A percentile compares a stretch with the other conserved stretches of the same genome.
phyloP scores from a whole-genome alignment of 2,113 vertebrate genomes.

The Leucopternis melanops region DNA sequence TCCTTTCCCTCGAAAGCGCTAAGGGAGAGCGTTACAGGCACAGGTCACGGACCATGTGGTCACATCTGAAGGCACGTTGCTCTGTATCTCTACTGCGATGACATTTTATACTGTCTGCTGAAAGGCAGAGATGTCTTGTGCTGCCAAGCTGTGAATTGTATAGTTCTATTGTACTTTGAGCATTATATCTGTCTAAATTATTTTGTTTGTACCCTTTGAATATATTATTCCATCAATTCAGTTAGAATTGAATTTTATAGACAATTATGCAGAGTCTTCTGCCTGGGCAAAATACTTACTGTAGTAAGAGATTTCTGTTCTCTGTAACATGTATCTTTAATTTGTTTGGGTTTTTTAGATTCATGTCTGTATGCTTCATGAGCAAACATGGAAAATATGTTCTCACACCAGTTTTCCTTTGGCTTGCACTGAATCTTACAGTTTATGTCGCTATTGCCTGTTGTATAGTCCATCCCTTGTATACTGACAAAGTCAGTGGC shows the following conservation, averaged over 20 bases:
- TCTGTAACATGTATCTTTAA: conserved; percentile 77
- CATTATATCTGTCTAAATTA: conserved; percentile 67
- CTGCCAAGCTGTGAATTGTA: conserved; percentile 82
- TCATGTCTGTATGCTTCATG: conserved; percentile 69
- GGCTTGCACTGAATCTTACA: conserved; percentile 69
- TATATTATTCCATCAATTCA: conserved; percentile 82
- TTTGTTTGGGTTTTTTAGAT: conserved; percentile 71
- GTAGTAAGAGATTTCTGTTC: conserved; percentile 88
- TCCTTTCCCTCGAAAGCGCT: background rate
- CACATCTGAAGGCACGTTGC: background rate
- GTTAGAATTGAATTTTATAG: conserved; percentile 88
- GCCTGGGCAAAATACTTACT: conserved; percentile 78
- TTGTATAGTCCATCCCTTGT: conserved; percentile 71
- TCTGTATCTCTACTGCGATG: background rate
- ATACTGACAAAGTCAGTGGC: conserved; percentile 77
- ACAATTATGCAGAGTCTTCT: conserved; percentile 82
- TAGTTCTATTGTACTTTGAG: conserved; percentile 70
- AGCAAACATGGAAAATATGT: conserved; percentile 69
- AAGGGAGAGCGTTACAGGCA: background rate
- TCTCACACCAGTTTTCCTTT: conserved; percentile 45
- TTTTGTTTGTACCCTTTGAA: conserved; percentile 73
- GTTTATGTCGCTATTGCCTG: conserved; percentile 77
- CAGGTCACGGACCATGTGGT: background rate
- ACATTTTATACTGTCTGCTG: conserved; percentile 7
- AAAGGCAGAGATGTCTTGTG: conserved; percentile 64